phyloP scores from a whole-genome alignment of 2,113 vertebrate species.

The Clinocottus analis region DNA sequence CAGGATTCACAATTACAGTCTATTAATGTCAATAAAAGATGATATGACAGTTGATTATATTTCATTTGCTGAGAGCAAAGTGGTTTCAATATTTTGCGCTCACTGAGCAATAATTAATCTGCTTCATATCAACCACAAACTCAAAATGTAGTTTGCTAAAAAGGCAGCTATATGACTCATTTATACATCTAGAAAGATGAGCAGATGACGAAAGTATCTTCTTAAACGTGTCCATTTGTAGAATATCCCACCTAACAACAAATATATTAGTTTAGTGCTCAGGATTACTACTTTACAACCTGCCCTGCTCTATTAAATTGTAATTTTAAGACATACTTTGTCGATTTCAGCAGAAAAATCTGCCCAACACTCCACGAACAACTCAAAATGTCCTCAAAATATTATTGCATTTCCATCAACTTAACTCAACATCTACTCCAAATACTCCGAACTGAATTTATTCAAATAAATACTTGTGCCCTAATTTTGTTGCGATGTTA shows the following conservation, averaged over 20 bases:
- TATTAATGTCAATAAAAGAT: constrained; percentile 80
- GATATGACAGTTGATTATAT: constrained; percentile 76
- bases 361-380: background rate
- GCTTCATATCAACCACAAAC: constrained; percentile 52
- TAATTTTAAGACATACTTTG: background rate
- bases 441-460: background rate
- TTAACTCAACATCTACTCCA: background rate
- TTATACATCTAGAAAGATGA: constrained; percentile 34
- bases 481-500: constrained; percentile 37
- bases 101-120: constrained; percentile 69
- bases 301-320: background rate
- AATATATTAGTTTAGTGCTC: background rate
- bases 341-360: background rate
- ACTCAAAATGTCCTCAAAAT: background rate
- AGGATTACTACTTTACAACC: background rate
- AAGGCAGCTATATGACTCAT: constrained; percentile 40
- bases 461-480: constrained; percentile 26
- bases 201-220: constrained; percentile 9
- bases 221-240: constrained; percentile 9
- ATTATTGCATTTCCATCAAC: background rate
- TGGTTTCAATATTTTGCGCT: constrained; percentile 59
- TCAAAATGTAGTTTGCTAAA: constrained; percentile 56
- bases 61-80: constrained; percentile 74
- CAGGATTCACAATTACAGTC: constrained; percentile 74
- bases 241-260: constrained; percentile 12